These are phyloP conservation scores for Carcharodon carcharias DNA, from an alignment of 2,797 vertebrate species.

Conservation along the genomic window DNA sequence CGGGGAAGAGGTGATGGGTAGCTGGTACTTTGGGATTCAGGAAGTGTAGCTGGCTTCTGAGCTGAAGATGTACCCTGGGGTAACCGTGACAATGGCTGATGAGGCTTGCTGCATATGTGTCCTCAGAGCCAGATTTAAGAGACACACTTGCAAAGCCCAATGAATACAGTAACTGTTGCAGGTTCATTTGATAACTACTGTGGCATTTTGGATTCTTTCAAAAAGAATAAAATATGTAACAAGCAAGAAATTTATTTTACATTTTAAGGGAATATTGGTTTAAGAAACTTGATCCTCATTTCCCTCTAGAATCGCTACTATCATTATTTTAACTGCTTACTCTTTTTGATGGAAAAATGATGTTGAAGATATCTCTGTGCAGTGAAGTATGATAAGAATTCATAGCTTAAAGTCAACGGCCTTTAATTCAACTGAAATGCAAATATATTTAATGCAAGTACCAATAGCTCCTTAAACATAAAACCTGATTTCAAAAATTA, in stretches of 20 bases:
- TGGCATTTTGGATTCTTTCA: conserved; percentile 33
- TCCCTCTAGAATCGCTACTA: conserved; percentile 2
- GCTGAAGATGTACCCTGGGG: conserved; percentile 60
- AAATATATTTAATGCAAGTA: not conserved
- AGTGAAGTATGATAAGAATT: conserved; percentile 19
- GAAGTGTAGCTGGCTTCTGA: conserved; percentile 55
- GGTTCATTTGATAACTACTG: conserved; percentile 31
- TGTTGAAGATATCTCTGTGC: conserved; percentile 8
- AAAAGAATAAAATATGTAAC: conserved; percentile 35
- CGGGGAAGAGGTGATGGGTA: conserved; percentile 56
- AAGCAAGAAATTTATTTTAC: conserved; percentile 31
- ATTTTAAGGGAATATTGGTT: conserved; percentile 4
- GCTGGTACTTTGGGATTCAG: conserved; percentile 59
- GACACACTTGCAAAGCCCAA: conserved; percentile 29
- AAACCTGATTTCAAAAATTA: conserved; percentile 1
- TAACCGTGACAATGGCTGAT: conserved; percentile 61
- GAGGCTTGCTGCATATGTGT: conserved; percentile 65
- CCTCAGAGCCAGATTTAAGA: conserved; percentile 56
- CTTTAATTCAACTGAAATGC: not conserved
- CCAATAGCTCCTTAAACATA: not conserved
- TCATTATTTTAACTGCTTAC: conserved; percentile 30
- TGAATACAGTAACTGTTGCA: conserved; percentile 33
- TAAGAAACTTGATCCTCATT: conserved; percentile 12
- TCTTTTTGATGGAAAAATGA: conserved; percentile 20
- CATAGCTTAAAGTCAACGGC: not conserved